Percentiles rank a stretch among this genome's conserved stretches.
These are phyloP conservation scores for Ditylenchus dipsaci DNA, from an alignment of 1,140 invertebrate species.

Conservation along the genomic window DNA sequence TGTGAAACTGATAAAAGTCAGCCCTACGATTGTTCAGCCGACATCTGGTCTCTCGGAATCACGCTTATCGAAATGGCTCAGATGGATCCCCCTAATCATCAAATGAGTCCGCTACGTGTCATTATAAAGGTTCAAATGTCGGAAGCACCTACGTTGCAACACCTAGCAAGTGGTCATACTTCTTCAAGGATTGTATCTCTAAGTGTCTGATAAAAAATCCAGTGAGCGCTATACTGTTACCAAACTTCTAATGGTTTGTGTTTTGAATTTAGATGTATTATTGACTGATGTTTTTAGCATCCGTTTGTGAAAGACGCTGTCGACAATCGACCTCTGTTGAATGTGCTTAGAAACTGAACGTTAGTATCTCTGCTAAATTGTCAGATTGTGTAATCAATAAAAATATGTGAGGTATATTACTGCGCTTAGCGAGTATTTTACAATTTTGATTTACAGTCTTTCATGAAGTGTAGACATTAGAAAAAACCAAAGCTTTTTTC, in stretches of 20 bases:
- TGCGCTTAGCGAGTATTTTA: no score
- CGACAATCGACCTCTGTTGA: conserved; percentile 40
- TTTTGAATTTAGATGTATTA: neutral
- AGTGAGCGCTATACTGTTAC: conserved; percentile 65
- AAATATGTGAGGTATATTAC: no score
- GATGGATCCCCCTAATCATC: conserved; percentile 97
- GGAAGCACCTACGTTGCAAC: conserved; percentile 85
- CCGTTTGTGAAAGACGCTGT: conserved; percentile 43
- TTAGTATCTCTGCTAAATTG: conserved; percentile 9
- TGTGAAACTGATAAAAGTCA: conserved; percentile 98
- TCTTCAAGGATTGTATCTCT: conserved; percentile 88
- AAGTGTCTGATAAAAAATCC: conserved; percentile 90
- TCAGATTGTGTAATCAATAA: no score
- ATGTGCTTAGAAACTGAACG: conserved; percentile 23
- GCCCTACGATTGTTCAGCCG: conserved; percentile 94
- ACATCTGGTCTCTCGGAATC: conserved; percentile 95
- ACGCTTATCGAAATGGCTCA: conserved; percentile 98
- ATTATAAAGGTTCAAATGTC: conserved; percentile 93
- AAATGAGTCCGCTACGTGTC: conserved; percentile 94
- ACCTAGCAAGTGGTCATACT: conserved; percentile 67
- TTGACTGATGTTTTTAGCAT: conserved; percentile 39
- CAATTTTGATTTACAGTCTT: no score
- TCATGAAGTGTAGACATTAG: no score
- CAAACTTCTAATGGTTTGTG: conserved; percentile 35
- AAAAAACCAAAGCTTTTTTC: no score